Conservation (phyloP, 2,888 invertebrate genomes). For the Drosophila sordidula region DNA sequence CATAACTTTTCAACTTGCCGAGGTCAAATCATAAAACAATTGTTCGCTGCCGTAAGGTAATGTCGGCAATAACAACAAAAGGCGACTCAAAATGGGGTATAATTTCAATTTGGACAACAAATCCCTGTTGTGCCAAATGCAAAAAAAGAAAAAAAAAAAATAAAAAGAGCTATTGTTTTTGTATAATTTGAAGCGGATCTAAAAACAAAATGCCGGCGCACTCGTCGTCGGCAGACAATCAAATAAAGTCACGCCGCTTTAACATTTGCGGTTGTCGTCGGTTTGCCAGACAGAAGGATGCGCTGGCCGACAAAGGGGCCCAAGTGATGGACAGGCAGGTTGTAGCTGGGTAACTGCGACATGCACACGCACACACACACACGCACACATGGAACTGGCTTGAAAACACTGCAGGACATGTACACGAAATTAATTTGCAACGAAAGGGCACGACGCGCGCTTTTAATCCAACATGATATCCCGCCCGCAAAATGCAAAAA, state of each 20-base stretch:
- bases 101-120: slow-evolving; percentile 68
- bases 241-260: slow-evolving; percentile 79
- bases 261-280: slow-evolving; percentile 70
- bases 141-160: not conserved
- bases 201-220: slow-evolving; percentile 45
- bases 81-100: slow-evolving; percentile 37
- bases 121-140: slow-evolving; percentile 63
- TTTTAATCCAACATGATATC: slow-evolving; percentile 80
- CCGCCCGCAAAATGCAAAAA: slow-evolving; percentile 69
- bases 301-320: slow-evolving; percentile 8
- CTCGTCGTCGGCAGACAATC: slow-evolving; percentile 56
- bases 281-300: slow-evolving; percentile 4
- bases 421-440: slow-evolving; percentile 78
- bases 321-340: slow-evolving; percentile 38
- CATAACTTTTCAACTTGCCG: not conserved
- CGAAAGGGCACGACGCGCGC: slow-evolving; percentile 50
- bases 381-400: slow-evolving; percentile 50
- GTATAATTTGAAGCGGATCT: slow-evolving; percentile 62
- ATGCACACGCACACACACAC: slow-evolving; percentile 18
- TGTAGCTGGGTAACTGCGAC: slow-evolving; percentile 48
- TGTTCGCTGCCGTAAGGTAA: not conserved
- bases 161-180: slow-evolving; percentile 72
- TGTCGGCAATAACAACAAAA: slow-evolving; percentile 3
- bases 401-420: slow-evolving; percentile 74
- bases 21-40: slow-evolving; percentile 35